Evolutionary conservation across 30 jellyfish, hydroid and myxozoan species (phyloP).

Genomic region (Haliclystus octoradiatus): DNA sequence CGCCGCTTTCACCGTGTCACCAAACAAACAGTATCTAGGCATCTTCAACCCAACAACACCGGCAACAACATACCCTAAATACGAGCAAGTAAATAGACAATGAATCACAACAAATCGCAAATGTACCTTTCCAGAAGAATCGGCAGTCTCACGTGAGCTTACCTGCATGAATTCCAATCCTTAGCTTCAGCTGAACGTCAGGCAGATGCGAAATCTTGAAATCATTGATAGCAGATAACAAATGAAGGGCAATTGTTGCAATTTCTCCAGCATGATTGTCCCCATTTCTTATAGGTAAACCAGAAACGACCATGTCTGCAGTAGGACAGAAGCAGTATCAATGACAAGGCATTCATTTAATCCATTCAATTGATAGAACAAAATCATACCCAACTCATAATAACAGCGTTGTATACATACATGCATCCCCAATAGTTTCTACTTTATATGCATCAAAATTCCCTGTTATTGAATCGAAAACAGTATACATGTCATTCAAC

Average conservation of each 20-base stretch:
- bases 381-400: no score
- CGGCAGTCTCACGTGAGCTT: not conserved
- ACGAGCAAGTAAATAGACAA: not conserved
- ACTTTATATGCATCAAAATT: constrained; percentile 76
- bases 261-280: constrained; percentile 83
- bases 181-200: constrained; percentile 30
- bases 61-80: constrained; percentile 65
- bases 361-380: no score
- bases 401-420: constrained; percentile 52
- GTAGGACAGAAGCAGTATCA: no score
- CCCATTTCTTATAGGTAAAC: constrained; percentile 55
- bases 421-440: constrained; percentile 85
- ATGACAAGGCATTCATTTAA: no score
- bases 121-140: not conserved
- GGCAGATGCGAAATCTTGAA: constrained; percentile 47
- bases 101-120: not conserved
- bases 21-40: constrained; percentile 88
- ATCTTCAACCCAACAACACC: constrained; percentile 81
- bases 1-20: constrained; percentile 71
- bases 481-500: constrained; percentile 56
- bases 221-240: constrained; percentile 32
- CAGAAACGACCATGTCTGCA: constrained; percentile 90
- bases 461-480: constrained; percentile 60
- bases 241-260: constrained; percentile 43
- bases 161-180: constrained; percentile 91